These are phyloP conservation scores for Aphelenchoides avenae DNA, from an alignment of 1,140 invertebrate species.

Conservation along the genomic window DNA sequence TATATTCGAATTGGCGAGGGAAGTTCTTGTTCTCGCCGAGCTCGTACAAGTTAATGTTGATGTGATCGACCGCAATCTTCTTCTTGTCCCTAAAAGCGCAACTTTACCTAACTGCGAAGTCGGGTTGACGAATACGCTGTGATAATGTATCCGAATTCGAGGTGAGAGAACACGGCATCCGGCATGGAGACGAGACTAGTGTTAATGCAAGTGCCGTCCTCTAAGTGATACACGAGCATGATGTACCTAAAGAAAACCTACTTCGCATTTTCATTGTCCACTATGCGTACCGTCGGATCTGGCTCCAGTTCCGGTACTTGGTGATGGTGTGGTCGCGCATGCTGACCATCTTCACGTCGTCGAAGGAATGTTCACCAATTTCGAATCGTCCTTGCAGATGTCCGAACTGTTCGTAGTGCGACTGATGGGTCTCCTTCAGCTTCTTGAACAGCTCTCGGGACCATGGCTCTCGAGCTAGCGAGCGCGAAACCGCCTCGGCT, in stretches of 20 bases:
- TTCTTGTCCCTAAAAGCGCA: slow-evolving; percentile 27
- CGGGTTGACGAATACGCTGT: slow-evolving; percentile 32
- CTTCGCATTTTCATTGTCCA: slow-evolving; percentile 1
- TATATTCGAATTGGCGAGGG: slow-evolving; percentile 37
- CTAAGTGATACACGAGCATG: slow-evolving; percentile 52
- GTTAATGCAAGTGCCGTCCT: slow-evolving; percentile 54
- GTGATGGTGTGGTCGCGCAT: slow-evolving; percentile 55
- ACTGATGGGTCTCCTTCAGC: slow-evolving; percentile 41
- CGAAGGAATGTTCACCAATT: slow-evolving; percentile 20
- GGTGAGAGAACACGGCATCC: slow-evolving; percentile 45
- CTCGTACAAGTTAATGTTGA: slow-evolving; percentile 37
- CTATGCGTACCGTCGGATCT: slow-evolving; percentile 32
- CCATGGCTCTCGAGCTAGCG: slow-evolving; percentile 50
- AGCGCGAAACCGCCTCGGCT: slow-evolving; percentile 45
- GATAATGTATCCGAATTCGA: slow-evolving; percentile 49
- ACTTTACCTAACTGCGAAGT: neutral
- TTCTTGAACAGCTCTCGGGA: slow-evolving; percentile 38
- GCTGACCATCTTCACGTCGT: slow-evolving; percentile 29
- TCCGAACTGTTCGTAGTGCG: slow-evolving; percentile 53
- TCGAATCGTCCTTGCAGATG: slow-evolving; percentile 29
- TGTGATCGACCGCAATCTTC: slow-evolving; percentile 40
- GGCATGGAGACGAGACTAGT: slow-evolving; percentile 53
- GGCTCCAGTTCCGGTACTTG: slow-evolving; percentile 38
- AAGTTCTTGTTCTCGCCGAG: slow-evolving; percentile 50
- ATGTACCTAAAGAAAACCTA: slow-evolving; percentile 39